Evolutionary conservation across 35 echinoderm and acorn worm genomes (phyloP).

Genomic region (Stichopus chloronotus): DNA sequence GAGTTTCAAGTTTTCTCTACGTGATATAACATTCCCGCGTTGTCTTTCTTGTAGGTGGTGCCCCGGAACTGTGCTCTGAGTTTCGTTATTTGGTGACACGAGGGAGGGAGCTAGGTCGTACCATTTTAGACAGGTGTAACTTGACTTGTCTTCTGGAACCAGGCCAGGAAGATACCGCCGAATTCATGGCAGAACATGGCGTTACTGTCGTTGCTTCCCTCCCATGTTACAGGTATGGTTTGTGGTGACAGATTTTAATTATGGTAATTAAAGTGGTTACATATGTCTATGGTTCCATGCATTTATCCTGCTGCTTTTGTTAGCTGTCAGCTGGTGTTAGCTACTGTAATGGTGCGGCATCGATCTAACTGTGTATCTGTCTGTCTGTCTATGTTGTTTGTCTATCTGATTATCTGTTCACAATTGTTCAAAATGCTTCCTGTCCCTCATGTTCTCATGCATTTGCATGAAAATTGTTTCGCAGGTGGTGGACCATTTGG

Average conservation of each 20-base stretch:
- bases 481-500: too few species aligned
- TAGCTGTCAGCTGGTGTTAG: background rate
- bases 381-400: too few species aligned
- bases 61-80: constrained; percentile 80
- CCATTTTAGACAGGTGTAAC: constrained; percentile 91
- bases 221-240: constrained; percentile 80
- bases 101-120: constrained; percentile 69
- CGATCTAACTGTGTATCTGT: background rate
- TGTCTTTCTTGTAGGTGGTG: constrained; percentile 69
- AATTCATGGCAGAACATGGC: constrained; percentile 79
- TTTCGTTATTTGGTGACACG: constrained; percentile 70
- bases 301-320: background rate
- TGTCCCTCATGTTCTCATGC: too few species aligned
- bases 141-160: constrained; percentile 84
- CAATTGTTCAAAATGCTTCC: too few species aligned
- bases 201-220: constrained; percentile 86
- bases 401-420: too few species aligned
- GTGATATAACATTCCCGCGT: background rate
- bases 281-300: too few species aligned
- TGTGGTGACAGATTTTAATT: too few species aligned
- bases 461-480: too few species aligned
- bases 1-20: background rate
- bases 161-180: constrained; percentile 89
- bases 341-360: background rate
- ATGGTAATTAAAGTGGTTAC: too few species aligned